Conservation (phyloP, 2,888 invertebrate species). For the Macrophya alboannulata region DNA sequence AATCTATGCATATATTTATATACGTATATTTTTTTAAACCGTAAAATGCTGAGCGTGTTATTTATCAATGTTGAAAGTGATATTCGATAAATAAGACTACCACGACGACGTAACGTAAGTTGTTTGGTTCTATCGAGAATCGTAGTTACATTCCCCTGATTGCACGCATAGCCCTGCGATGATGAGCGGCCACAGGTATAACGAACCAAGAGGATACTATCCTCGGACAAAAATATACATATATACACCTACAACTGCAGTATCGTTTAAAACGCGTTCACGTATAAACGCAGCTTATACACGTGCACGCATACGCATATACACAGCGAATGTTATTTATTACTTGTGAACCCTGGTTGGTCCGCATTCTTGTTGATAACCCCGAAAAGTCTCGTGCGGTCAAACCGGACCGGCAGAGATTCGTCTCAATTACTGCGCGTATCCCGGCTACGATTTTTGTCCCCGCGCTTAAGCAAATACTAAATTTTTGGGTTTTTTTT, state of each 20-base stretch:
- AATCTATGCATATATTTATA: neutral
- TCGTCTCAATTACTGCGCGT: slow-evolving; percentile 65
- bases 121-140: slow-evolving; percentile 1
- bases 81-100: neutral
- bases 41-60: slow-evolving; percentile 40
- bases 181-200: neutral
- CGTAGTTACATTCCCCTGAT: slow-evolving; percentile 43
- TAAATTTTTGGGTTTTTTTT: neutral
- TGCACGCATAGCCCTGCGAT: neutral
- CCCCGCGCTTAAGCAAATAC: neutral
- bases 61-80: slow-evolving; percentile 28
- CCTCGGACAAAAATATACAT: neutral
- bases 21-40: neutral
- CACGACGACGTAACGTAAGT: neutral
- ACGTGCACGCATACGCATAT: slow-evolving; percentile 62
- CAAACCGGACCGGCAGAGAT: slow-evolving; percentile 64
- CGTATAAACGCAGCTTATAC: neutral
- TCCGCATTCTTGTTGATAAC: slow-evolving; percentile 70
- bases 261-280: neutral
- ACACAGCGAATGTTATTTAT: slow-evolving; percentile 67
- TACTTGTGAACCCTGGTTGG: slow-evolving; percentile 57
- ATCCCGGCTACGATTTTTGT: slow-evolving; percentile 23
- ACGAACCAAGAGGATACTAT: neutral
- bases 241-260: neutral
- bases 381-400: slow-evolving; percentile 60